A percentile compares a stretch with the other conserved stretches of the same genome.
These are phyloP conservation scores for Hippocampus mohnikei DNA, from an alignment of 2,113 vertebrate species.

Conservation along the genomic window DNA sequence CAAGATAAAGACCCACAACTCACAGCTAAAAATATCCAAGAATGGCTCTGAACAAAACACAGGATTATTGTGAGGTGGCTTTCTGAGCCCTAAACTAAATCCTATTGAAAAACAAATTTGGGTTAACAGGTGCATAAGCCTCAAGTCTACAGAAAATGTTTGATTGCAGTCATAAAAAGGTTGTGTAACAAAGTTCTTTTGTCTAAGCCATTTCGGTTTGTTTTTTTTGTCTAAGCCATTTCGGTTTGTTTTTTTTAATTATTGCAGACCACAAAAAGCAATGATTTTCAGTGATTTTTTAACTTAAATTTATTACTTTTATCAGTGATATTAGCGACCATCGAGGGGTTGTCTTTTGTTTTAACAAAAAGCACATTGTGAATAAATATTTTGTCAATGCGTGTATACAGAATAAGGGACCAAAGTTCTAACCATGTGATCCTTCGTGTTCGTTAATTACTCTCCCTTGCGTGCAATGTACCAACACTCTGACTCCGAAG, in stretches of 20 bases:
- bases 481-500: constrained; percentile 33
- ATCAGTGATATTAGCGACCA: neutral
- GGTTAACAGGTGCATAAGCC: neutral
- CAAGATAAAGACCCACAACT: neutral
- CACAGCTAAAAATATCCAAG: neutral
- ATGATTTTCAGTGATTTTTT: neutral
- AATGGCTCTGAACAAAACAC: neutral
- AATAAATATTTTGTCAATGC: neutral
- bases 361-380: no score
- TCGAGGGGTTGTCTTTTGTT: no score
- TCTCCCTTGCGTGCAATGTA: constrained; percentile 9
- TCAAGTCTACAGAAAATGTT: neutral
- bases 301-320: neutral
- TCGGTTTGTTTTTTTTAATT: neutral
- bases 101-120: neutral
- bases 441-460: constrained; percentile 39
- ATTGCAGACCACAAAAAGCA: neutral
- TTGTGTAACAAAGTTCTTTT: neutral
- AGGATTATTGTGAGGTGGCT: neutral
- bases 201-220: neutral
- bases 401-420: neutral
- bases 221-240: neutral
- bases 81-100: neutral
- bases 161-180: neutral
- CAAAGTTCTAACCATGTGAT: constrained; percentile 5